A percentile compares a stretch with the other conserved stretches of the same genome.
phyloP scores from a whole-genome alignment of 2,797 vertebrate genomes.

The Alauda arvensis region DNA sequence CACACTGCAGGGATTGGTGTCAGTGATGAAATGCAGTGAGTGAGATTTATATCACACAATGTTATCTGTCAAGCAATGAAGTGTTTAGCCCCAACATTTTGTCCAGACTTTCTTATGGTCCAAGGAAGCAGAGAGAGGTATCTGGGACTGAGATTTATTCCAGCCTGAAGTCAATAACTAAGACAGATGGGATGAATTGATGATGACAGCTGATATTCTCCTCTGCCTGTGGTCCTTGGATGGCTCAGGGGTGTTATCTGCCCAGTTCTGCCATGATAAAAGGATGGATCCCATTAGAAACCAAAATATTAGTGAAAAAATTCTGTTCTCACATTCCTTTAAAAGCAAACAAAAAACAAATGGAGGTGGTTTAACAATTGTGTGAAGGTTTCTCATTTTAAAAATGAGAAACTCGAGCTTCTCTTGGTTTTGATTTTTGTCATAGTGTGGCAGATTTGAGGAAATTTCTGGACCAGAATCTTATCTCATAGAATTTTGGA shows the following conservation, averaged over 20 bases:
- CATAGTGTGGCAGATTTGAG: not conserved
- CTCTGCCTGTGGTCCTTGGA: not conserved
- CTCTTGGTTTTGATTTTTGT: not conserved
- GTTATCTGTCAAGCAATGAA: not conserved
- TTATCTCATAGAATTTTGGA: not conserved
- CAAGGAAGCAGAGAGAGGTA: not conserved
- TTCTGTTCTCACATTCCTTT: not conserved
- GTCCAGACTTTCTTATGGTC: not conserved
- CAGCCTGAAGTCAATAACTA: not conserved
- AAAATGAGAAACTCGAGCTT: not conserved
- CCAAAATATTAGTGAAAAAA: not conserved
- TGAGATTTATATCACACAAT: not conserved
- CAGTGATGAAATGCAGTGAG: not conserved
- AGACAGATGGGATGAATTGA: not conserved
- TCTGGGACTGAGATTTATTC: not conserved
- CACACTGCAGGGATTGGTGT: not conserved
- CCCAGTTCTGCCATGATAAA: not conserved
- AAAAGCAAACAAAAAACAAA: not conserved
- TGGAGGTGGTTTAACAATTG: fast-evolving
- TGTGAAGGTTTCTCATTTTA: not conserved
- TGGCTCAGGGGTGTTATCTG: not conserved
- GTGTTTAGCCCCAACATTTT: not conserved
- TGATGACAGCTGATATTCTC: not conserved
- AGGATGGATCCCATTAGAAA: not conserved
- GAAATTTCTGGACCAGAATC: not conserved